Base-by-base conservation (phyloP, 2,888 invertebrate genomes). In the Diaprepes abbreviatus region DNA sequence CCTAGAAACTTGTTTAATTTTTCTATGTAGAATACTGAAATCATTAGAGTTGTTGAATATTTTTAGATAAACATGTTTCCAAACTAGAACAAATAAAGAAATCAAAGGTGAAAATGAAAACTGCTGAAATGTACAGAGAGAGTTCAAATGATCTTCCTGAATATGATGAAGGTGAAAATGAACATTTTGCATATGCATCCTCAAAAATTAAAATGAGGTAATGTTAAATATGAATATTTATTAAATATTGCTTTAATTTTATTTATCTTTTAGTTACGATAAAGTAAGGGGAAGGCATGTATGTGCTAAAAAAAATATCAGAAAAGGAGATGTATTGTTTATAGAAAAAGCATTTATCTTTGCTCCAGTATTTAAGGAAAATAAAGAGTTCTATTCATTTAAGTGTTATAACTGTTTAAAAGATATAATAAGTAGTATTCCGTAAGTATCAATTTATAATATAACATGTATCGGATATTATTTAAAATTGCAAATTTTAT, bases 301-400 rank as follows among this genome's bases (percentile, higher is more conserved):
- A 10, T 80, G 90, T 28, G 88, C 92, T 0, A 87, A 85, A 9
- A 85, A 86, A 68, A 81, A 85, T 31, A 86, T 93, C 2, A 82
- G 85, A 6, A 86, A 88, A 50, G 94, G 93, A 0, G 91, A 93
- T 75, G 85, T 92, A 0, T 82, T 97, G 36, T 93, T 95, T 81
- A 87, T 90, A 0, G 97, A 97, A 82, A 89, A 90, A 75, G 93
- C 96, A 0, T 93, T 91, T 81, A 89, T 93, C 0, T 92, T 93
- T 83, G 93, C 95, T 1, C 87, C 89, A 71, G 81, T 91, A 81
- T 87, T 88, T 9, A 85, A 87, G 7, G 87, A 88, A 67, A 80
- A 85, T 76, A 83, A 85, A 71, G 80, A 83, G 24, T 83, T 85
- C 74, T 83, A 88, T 80, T 76, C 79, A 12, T 82, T 87, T 40